Base-by-base conservation (phyloP, 2,888 invertebrate genomes). In the Microctonus aethiopoides region DNA sequence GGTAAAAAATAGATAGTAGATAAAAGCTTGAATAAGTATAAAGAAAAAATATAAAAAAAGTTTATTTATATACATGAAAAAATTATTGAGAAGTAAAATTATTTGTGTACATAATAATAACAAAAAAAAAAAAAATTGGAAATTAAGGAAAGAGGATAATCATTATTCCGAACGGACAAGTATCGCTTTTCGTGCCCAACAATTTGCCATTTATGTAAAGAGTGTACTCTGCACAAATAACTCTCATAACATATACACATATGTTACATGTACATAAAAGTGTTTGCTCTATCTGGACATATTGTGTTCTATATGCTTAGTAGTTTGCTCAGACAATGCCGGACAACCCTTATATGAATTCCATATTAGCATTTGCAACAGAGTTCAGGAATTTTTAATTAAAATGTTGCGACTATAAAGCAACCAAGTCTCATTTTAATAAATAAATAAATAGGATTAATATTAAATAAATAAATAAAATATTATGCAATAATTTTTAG, bases 331-430 rank as follows among this genome's bases (percentile, higher is more conserved):
- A 60, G 52, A 29, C 29, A 20, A 46, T 56, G 26, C 32, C 16
- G 66, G 60, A 56, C 57, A 41, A 13, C 63, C 60, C 52, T 70
- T 68, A 62, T 63, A 46, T 46, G 46, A 41, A 74, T 69, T 73
- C 54, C 41, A n/a, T 56, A 67, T 73, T 62, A 57, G 51, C 32
- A 54, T 11, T 22, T 10, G 59, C 60, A 57, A 68, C 11, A 20
- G 0, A 51, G 32, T 24, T 24, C 10, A 41, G 63, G 61, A 63
- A 67, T 70, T 74, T 74, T 74, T 67, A 73, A 73, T 74, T 70
- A 73, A 71, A 73, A 39, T 22, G 34, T 22, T 24, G 22, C 22
- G 36, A 36, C 22, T 11, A 56, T n/a, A n/a, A 60, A 54, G 67
- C 52, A 66, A 67, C 6, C 60, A 57, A 46, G 52, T 62, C 62